Conservation (phyloP, 1,140 invertebrate species). For the Nylanderia fulva region DNA sequence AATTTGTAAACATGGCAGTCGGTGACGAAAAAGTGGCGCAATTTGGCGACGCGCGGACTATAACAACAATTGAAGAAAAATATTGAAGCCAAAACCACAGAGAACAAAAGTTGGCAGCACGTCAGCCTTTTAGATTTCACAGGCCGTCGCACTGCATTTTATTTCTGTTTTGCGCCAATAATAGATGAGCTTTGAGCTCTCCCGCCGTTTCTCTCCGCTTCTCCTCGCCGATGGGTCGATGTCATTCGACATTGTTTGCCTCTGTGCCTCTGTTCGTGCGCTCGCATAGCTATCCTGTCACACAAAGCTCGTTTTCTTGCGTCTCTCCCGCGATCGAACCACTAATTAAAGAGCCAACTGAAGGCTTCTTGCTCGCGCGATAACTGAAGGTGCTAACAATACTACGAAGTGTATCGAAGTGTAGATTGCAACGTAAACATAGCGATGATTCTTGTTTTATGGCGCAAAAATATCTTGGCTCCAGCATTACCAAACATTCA, state of each 20-base stretch:
- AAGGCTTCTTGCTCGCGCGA: conserved; percentile 35
- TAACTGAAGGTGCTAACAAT: conserved; percentile 28
- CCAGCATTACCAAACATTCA: not conserved
- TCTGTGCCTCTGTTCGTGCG: conserved; percentile 59
- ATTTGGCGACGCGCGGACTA: conserved; percentile 32
- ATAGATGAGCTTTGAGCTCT: conserved; percentile 76
- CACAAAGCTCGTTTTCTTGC: conserved; percentile 63
- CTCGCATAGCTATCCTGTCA: conserved; percentile 72
- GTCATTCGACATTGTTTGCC: conserved; percentile 72
- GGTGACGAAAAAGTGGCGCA: conserved; percentile 24
- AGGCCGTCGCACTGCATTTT: conserved; percentile 76
- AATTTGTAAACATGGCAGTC: not conserved
- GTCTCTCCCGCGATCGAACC: conserved; percentile 43
- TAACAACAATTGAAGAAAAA: conserved; percentile 46
- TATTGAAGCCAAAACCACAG: conserved; percentile 51
- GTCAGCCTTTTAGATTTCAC: conserved; percentile 68
- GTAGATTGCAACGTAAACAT: not conserved
- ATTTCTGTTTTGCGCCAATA: conserved; percentile 79
- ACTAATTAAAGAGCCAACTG: conserved; percentile 73
- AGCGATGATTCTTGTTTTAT: not conserved
- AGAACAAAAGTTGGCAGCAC: conserved; percentile 68
- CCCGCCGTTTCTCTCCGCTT: conserved; percentile 64
- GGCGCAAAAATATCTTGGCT: not conserved
- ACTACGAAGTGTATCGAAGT: not conserved
- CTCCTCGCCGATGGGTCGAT: conserved; percentile 46